A percentile compares a stretch with the other conserved stretches of the same genome.
Conservation (phyloP, 2,888 invertebrate genomes). For the Gari tellinella region DNA sequence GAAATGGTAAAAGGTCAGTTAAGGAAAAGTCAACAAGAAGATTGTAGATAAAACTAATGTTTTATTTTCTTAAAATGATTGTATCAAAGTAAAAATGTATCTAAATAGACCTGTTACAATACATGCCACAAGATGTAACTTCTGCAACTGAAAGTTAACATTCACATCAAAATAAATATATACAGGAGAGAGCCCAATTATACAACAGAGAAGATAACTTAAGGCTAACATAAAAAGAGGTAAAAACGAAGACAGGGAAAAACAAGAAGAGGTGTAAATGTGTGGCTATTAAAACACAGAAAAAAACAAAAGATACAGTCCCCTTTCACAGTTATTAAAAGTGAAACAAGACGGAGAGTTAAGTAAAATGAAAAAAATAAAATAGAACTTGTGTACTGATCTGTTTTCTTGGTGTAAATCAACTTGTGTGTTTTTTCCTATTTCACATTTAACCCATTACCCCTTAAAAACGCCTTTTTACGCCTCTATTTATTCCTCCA, state of each 20-base stretch:
- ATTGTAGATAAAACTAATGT: background rate
- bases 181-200: constrained; percentile 10
- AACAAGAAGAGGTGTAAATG: background rate
- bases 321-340: too few relatives aligned
- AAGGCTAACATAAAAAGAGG: background rate
- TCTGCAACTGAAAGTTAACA: background rate
- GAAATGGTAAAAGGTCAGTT: too few relatives aligned
- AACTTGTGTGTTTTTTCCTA: too few relatives aligned
- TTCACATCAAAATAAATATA: constrained; percentile 19
- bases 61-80: constrained; percentile 44
- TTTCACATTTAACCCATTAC: too few relatives aligned
- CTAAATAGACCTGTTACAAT: constrained; percentile 58
- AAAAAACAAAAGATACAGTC: background rate
- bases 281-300: constrained; percentile 1
- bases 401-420: too few relatives aligned
- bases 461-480: too few relatives aligned
- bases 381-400: too few relatives aligned
- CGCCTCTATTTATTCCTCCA: too few relatives aligned
- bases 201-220: constrained; percentile 9
- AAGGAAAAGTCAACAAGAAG: too few relatives aligned
- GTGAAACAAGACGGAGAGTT: too few relatives aligned
- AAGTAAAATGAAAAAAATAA: too few relatives aligned
- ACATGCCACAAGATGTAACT: constrained; percentile 28
- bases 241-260: background rate
- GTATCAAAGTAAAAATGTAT: constrained; percentile 67